Base-by-base conservation (phyloP, 2,113 vertebrate species). In the Procapra przewalskii region DNA sequence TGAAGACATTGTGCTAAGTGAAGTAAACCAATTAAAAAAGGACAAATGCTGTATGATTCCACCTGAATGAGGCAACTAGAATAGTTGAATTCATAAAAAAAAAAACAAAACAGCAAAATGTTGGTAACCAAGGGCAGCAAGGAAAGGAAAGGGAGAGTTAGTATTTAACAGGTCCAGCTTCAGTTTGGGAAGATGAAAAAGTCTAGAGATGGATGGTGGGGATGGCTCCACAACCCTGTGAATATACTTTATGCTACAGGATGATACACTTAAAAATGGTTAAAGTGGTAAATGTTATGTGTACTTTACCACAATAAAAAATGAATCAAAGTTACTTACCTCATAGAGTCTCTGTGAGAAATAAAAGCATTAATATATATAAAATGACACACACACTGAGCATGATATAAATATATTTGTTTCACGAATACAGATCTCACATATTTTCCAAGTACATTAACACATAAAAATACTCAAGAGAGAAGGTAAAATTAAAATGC, bases 401-500 rank as follows among this genome's bases (percentile, higher is more conserved):
- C 16, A 21, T 15, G 14, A n/a, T 29, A 0, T 31, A 12, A 95
- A 48, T 82, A 67, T 67, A 83, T 8, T 29, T 31, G 16, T 36
- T 45, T 71, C 29, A 91, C 33, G 83, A 84, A 79, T 84, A 64
- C 62, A 67, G 33, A 88, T n/a, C 21, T 25, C 29, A 94, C 55
- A 52, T 45, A 64, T 84, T 83, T 91, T 80, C 40, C 84, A 85
- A 94, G 27, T 77, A 40, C 43, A 90, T 77, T 86, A 81, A 80
- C 3, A 59, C 25, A 23, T 29, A 82, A 67, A 96, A 94, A 50
- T 50, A 50, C 71, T 95, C 75, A 57, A 4, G 50, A 33, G 55
- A 94, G 45, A 87, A 83, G 23, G 11, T 48, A 54, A 95, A 88
- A 91, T 88, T 27, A 91, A 62, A 91, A 82, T 82, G 29, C 48